Percentiles rank a stretch among this genome's conserved stretches.
These are phyloP conservation scores for Pao palembangensis DNA, from an alignment of 2,113 vertebrate genomes.

Conservation along the genomic window DNA sequence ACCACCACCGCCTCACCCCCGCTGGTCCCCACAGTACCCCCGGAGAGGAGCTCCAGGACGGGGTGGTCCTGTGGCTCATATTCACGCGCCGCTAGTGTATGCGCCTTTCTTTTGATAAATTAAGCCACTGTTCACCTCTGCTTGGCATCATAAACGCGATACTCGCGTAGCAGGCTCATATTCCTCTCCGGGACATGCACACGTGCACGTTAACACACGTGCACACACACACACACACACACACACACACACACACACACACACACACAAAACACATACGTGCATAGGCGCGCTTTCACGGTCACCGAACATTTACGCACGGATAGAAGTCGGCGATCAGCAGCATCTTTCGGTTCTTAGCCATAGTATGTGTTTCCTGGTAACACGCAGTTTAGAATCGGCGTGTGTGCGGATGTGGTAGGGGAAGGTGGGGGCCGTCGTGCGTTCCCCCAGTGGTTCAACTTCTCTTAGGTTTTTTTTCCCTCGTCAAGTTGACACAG, in stretches of 20 bases:
- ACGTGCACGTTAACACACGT: background rate
- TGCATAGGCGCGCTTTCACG: slow-evolving; percentile 38
- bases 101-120: slow-evolving; percentile 32
- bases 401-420: background rate
- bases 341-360: slow-evolving; percentile 9
- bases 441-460: slow-evolving; percentile 50
- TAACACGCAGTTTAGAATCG: background rate
- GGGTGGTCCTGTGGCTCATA: slow-evolving; percentile 39
- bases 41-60: slow-evolving; percentile 18
- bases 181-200: slow-evolving; percentile 54
- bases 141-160: slow-evolving; percentile 18
- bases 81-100: slow-evolving; percentile 2
- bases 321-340: slow-evolving; percentile 39
- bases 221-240: background rate
- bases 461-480: slow-evolving; percentile 34
- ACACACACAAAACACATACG: background rate
- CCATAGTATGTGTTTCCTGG: slow-evolving; percentile 6
- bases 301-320: slow-evolving; percentile 64
- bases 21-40: background rate
- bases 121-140: slow-evolving; percentile 27
- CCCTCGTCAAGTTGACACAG: slow-evolving; percentile 63
- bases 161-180: slow-evolving; percentile 27
- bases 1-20: slow-evolving; percentile 1
- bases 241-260: background rate
- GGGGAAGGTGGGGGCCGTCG: slow-evolving; percentile 15